Percentiles rank a stretch among this genome's conserved stretches.
phyloP scores from a whole-genome alignment of 2,113 vertebrate genomes.

The Laticauda colubrina region DNA sequence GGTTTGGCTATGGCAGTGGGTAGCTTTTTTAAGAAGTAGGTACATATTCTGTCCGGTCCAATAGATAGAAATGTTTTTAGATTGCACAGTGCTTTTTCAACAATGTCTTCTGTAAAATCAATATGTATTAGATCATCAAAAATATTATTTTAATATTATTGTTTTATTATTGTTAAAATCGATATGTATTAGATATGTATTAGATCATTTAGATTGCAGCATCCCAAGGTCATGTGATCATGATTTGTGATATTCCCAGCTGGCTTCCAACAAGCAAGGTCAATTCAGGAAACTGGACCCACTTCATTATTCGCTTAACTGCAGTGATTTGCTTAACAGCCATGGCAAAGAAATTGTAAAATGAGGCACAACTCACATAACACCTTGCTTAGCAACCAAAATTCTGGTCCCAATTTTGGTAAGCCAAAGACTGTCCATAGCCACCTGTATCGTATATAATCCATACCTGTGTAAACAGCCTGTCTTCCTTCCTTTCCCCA shows the following conservation, averaged over 20 bases:
- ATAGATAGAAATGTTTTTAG: too few relatives aligned
- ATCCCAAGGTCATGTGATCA: not conserved
- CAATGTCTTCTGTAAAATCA: too few relatives aligned
- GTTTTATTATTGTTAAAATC: too few relatives aligned
- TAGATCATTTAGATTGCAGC: not conserved
- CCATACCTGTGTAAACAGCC: not conserved
- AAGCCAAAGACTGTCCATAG: not conserved
- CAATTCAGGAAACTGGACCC: not conserved
- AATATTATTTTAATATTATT: too few relatives aligned
- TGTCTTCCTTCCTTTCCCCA: not conserved
- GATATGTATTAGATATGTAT: too few relatives aligned
- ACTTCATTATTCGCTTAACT: not conserved
- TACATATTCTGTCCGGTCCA: too few relatives aligned
- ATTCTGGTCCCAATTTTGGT: not conserved
- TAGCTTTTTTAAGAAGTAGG: too few relatives aligned
- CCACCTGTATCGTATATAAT: not conserved
- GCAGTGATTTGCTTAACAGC: not conserved
- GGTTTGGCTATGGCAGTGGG: too few relatives aligned
- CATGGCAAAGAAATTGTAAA: not conserved
- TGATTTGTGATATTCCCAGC: not conserved
- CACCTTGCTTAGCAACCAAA: not conserved
- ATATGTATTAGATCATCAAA: too few relatives aligned
- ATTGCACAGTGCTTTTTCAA: too few relatives aligned
- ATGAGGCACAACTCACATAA: not conserved
- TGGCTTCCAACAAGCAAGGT: not conserved